Conservation (phyloP, 2,797 vertebrate genomes). For the Pampus argenteus region DNA sequence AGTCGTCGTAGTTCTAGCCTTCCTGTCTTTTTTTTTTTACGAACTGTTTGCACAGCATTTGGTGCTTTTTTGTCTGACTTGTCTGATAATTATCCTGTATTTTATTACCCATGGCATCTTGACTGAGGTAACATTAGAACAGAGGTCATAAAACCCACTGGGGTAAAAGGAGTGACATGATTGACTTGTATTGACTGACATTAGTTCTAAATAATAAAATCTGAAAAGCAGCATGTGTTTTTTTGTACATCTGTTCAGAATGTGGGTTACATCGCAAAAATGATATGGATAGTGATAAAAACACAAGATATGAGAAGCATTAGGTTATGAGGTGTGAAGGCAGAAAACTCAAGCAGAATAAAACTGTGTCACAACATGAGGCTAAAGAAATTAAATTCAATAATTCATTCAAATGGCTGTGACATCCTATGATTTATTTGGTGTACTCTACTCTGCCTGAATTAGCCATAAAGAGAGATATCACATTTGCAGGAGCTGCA, state of each 20-base stretch:
- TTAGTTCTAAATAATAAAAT: neutral
- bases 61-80: neutral
- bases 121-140: neutral
- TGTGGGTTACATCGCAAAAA: neutral
- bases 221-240: neutral
- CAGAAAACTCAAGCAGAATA: constrained; percentile 36
- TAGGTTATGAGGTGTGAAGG: neutral
- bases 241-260: neutral
- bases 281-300: neutral
- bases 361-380: constrained; percentile 52
- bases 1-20: too few relatives aligned
- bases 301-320: neutral
- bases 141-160: neutral
- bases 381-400: constrained; percentile 56
- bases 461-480: constrained; percentile 59
- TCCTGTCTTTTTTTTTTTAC: too few relatives aligned
- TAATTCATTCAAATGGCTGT: constrained; percentile 44
- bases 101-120: neutral
- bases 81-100: neutral
- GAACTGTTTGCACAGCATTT: neutral
- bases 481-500: constrained; percentile 58
- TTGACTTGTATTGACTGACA: neutral
- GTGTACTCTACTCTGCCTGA: constrained; percentile 45
- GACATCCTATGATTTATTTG: constrained; percentile 56
- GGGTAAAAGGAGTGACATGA: neutral